Evolutionary conservation across 2,888 invertebrate genomes (phyloP), one percentile per base, ranked within the genome.

Genomic region (Isotomurus palustris): DNA sequence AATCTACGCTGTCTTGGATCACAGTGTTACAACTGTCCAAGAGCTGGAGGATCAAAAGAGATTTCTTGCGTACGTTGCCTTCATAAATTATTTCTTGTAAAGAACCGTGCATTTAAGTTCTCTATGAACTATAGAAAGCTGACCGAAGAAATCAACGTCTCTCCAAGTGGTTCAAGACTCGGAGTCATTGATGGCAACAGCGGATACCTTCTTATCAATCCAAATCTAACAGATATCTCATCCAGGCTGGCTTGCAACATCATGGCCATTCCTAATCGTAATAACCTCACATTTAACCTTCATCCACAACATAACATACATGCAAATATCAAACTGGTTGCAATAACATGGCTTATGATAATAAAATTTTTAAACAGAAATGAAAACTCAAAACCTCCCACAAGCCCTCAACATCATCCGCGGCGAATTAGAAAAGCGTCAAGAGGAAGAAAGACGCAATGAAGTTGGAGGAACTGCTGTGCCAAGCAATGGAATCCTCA

Each of bases 1-100:
- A 4, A 55, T 69, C 10, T 69, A 65, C 36, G 66, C 62, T 10
- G 67, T 69, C 28, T 40, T 67, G 3, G 69, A 69, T 47, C 57
- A 62, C 22, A 54, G 64, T 22, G 60, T 56, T 2, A n/a, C n/a
- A n/a, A 62, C 56, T 6, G 25, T 41, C 21, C 41, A 43, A 3
- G 60, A 58, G 35, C 55, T 65, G 19, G 45, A 43, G 3, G 48
- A 60, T 8, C 67, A 69, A 35, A 55, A 65, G 36, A 1, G 57
- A 49, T 69, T 69, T 43, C 41, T 67, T 0, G 66, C 58, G 69
- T 69, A 64, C 59, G 43, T 24, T 44, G 4, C 12, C n/a, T 6
- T 45, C n/a, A 41, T 19, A 44, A 27, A 40, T 25, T 36, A 59
- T 32, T 29, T 54, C 10, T 10, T 25, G 32, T 32, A 10, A 8